A percentile compares a stretch with the other conserved stretches of the same genome.
Evolutionary conservation across 2,888 invertebrate genomes (phyloP).

Genomic region (Odontothrips loti): DNA sequence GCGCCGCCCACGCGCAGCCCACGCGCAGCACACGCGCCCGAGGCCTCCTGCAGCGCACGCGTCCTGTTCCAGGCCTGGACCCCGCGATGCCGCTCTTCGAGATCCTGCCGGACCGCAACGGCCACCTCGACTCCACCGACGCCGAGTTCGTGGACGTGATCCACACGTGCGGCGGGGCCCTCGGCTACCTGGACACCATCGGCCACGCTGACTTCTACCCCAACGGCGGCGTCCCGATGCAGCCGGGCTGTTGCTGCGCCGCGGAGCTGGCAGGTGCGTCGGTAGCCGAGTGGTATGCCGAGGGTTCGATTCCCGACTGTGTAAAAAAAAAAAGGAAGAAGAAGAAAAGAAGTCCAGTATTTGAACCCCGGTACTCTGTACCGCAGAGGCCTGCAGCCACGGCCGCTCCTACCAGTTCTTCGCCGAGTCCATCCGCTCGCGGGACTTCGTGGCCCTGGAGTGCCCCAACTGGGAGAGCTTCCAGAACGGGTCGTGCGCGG

Average conservation of each 20-base stretch:
- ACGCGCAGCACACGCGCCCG: background rate
- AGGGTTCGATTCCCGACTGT: background rate
- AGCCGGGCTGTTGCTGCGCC: constrained; percentile 61
- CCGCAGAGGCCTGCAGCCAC: constrained; percentile 66
- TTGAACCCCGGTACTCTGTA: constrained; percentile 1
- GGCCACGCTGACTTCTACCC: constrained; percentile 74
- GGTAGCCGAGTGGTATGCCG: background rate
- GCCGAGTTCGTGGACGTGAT: constrained; percentile 69
- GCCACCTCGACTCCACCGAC: constrained; percentile 58
- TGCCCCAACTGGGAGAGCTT: constrained; percentile 56
- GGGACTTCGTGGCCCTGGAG: constrained; percentile 52
- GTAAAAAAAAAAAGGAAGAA: no score
- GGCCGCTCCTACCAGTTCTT: constrained; percentile 59
- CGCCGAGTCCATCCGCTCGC: constrained; percentile 59
- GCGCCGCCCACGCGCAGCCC: background rate
- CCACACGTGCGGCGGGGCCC: constrained; percentile 64
- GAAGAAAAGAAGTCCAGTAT: background rate
- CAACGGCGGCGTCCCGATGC: constrained; percentile 61
- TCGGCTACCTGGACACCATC: constrained; percentile 57
- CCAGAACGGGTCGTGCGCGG: constrained; percentile 47
- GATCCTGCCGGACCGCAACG: constrained; percentile 42
- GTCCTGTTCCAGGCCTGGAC: constrained; percentile 52
- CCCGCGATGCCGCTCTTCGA: constrained; percentile 65
- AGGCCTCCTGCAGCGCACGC: background rate
- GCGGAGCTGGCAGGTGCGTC: constrained; percentile 45